Base-by-base conservation (phyloP, 2,113 vertebrate species). In the Pitta sordida region DNA sequence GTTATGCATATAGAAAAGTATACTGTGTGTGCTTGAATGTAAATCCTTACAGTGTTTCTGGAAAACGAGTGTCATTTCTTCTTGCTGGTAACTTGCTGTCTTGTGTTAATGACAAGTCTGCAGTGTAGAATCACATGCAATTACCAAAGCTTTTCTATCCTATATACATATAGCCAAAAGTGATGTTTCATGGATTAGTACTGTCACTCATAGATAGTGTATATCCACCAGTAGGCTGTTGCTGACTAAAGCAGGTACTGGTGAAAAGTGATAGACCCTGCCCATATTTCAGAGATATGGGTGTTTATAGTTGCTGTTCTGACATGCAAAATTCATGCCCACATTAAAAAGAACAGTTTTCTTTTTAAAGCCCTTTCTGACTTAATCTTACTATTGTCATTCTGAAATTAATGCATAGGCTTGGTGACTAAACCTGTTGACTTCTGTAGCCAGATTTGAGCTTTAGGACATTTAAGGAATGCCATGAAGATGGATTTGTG, bases 131-230 rank as follows among this genome's bases (percentile, higher is more conserved):
- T 95, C 86, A 90, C 84, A 24, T 68, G 34, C 12, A 19, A 74
- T 74, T 94, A 97, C 97, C 97, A 98, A 98, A 98, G 97, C 94
- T 97, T 97, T 97, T 97, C 69, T 98, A 91, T 93, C 91, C 84
- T 65, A 3, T 95, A 73, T 30, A 65, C 84, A 67, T 75, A 73
- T 41, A 97, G 96, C 95, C 96, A 96, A 76, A 92, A 94, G 85
- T 71, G 63, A 46, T 70, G 58, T 94, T 91, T 88, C 64, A 37
- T 84, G 96, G 89, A 91, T 92, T 87, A 94, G 74, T 90, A 86
- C 94, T 93, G 83, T 94, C 96, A 94, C 55, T 92, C 96, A 39
- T 32, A 83, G 58, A 52, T 62, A 69, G 11, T 23, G 34, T 56
- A 67, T 89, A 80, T 44, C 62, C 55, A 27, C 78, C 90, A 91